Percentiles rank a stretch among this genome's conserved stretches.
Evolutionary conservation across 2,113 vertebrate species (phyloP).

Genomic region (Calypte anna): DNA sequence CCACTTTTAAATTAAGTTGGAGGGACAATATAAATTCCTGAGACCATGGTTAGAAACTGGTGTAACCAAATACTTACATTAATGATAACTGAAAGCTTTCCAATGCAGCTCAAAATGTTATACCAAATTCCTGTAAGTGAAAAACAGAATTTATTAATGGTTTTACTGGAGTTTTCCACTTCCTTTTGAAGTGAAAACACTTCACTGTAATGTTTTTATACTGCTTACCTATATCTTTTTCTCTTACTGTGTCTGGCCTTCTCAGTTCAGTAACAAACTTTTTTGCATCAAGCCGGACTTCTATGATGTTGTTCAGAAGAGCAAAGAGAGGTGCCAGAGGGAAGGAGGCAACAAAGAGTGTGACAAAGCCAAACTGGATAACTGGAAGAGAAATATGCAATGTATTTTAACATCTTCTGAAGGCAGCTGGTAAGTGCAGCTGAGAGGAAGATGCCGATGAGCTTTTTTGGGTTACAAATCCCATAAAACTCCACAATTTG

Average conservation of each 20-base stretch:
- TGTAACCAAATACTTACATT: conserved; percentile 87
- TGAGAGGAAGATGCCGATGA: not conserved
- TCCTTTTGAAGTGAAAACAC: not conserved
- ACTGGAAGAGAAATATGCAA: conserved; percentile 76
- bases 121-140: conserved; percentile 93
- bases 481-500: not conserved
- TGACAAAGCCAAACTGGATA: conserved; percentile 97
- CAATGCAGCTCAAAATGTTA: conserved; percentile 94
- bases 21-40: not conserved
- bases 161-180: not conserved
- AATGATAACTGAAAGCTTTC: conserved; percentile 98
- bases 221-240: conserved; percentile 93
- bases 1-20: not conserved
- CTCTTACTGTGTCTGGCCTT: conserved; percentile 90
- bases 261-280: conserved; percentile 94
- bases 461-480: not conserved
- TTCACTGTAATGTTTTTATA: not conserved
- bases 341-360: conserved; percentile 97
- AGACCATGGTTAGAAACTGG: not conserved
- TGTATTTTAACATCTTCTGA: not conserved
- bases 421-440: not conserved
- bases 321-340: conserved; percentile 95
- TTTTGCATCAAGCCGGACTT: conserved; percentile 94
- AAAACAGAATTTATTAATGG: not conserved
- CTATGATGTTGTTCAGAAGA: conserved; percentile 96